Evolutionary conservation across 2,113 vertebrate genomes (phyloP).

Genomic region (Drymodes brunneopygia): DNA sequence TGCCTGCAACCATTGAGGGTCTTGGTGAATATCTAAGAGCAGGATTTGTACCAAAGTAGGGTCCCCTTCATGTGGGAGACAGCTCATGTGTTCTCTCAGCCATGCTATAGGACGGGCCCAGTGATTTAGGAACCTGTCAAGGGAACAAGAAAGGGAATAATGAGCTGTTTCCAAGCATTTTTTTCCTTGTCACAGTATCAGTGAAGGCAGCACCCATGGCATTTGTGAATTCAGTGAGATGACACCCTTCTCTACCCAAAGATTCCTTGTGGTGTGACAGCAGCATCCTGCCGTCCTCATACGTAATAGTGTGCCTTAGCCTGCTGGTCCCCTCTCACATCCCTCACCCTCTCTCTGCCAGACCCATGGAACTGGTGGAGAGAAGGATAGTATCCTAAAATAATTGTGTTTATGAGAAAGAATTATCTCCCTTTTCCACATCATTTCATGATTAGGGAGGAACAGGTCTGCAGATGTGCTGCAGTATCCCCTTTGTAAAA

Average conservation of each 20-base stretch:
- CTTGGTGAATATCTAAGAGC: background rate
- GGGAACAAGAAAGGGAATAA: background rate
- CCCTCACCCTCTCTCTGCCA: background rate
- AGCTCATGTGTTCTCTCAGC: background rate
- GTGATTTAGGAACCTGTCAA: background rate
- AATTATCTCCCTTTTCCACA: background rate
- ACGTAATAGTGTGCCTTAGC: conserved; percentile 49
- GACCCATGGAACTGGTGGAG: background rate
- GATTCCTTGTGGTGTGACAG: background rate
- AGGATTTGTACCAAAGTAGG: background rate
- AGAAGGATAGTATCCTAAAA: background rate
- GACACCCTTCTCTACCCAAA: background rate
- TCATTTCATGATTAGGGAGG: background rate
- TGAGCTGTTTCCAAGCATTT: background rate
- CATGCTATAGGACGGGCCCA: background rate
- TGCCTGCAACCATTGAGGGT: background rate
- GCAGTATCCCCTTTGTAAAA: background rate
- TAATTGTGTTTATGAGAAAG: background rate
- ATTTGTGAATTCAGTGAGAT: background rate
- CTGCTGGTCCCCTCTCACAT: background rate
- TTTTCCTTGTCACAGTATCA: background rate
- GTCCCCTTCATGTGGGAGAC: background rate
- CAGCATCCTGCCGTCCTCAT: background rate
- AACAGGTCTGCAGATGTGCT: background rate
- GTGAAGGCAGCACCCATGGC: background rate